Conservation (phyloP, 1,140 invertebrate genomes). For the Temnothorax nylanderi region DNA sequence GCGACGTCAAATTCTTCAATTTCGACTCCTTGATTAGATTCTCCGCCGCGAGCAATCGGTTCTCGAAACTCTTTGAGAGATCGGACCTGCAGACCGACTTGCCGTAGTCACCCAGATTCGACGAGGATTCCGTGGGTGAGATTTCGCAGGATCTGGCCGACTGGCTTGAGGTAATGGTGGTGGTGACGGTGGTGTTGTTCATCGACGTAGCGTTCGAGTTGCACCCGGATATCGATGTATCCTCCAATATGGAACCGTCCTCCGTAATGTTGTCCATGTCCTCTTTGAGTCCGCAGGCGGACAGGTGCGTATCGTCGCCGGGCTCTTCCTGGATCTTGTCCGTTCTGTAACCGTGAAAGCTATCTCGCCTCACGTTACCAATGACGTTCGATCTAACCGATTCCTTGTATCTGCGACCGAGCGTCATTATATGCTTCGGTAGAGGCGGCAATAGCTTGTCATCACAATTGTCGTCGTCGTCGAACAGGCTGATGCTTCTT, state of each 20-base stretch:
- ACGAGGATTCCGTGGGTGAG: slow-evolving; percentile 78
- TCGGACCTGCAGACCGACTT: slow-evolving; percentile 64
- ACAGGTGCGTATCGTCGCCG: slow-evolving; percentile 18
- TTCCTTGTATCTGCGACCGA: slow-evolving; percentile 75
- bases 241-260: slow-evolving; percentile 66
- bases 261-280: slow-evolving; percentile 32
- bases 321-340: slow-evolving; percentile 83
- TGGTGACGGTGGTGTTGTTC: slow-evolving; percentile 28
- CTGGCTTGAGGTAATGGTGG: slow-evolving; percentile 63
- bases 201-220: slow-evolving; percentile 70
- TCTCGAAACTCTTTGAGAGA: slow-evolving; percentile 75
- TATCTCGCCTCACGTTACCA: slow-evolving; percentile 69
- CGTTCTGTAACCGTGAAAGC: slow-evolving; percentile 68
- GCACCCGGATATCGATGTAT: slow-evolving; percentile 63
- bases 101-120: slow-evolving; percentile 74
- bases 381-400: slow-evolving; percentile 23
- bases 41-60: slow-evolving; percentile 80
- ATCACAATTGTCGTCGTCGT: slow-evolving; percentile 77
- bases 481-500: slow-evolving; percentile 81
- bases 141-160: slow-evolving; percentile 77
- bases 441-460: slow-evolving; percentile 57
- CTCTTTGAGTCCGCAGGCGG: not conserved
- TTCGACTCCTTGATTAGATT: slow-evolving; percentile 84
- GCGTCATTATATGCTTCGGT: slow-evolving; percentile 72
- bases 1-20: slow-evolving; percentile 75